Evolutionary conservation across 2,888 invertebrate species (phyloP), one percentile per base, ranked within the genome.

Genomic region (Xanthorhoe designata): DNA sequence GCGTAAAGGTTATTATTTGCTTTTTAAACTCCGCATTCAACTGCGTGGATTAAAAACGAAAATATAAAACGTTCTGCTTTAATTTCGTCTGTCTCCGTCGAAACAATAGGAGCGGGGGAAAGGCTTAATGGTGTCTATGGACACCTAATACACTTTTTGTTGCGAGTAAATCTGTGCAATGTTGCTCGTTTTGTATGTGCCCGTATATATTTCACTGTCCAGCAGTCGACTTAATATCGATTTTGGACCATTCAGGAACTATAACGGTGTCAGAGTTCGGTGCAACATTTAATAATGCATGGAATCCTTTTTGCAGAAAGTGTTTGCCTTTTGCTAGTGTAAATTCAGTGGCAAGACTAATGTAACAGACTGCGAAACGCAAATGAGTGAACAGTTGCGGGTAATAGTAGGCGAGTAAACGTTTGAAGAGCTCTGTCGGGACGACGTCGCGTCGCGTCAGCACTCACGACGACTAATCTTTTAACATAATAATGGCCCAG

Each of bases 1-100:
- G 80, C 80, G 81, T 83, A 82, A 87, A 84, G 85, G 88, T 87
- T 89, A 89, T 89, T 88, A 87, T 89, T 86, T 89, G 88, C 84
- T 87, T 89, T 90, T 90, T 88, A 87, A 87, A 89, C 86, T 87
- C 85, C 79, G 81, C 85, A 85, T 85, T 86, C 83, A 83, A 82
- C 84, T 83, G 83, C 77, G 83, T 80, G 83, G 86, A 86, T 88
- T 90, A 87, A 89, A 90, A 88, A 87, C 81, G 80, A 87, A 87
- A 88, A 88, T 83, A 88, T 85, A 85, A 88, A 88, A 84, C 85
- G 82, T 78, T 81, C 80, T 76, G 84, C 83, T 82, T 88, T 87
- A 87, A 88, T 90, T 89, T 85, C 82, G 81, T 81, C 83, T 84
- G 86, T 84, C 85, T 85, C 84, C 75, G 70, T 76, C 75, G 76